Evolutionary conservation across 2,797 vertebrate species (phyloP).

Genomic region (Moxostoma hubbsi): DNA sequence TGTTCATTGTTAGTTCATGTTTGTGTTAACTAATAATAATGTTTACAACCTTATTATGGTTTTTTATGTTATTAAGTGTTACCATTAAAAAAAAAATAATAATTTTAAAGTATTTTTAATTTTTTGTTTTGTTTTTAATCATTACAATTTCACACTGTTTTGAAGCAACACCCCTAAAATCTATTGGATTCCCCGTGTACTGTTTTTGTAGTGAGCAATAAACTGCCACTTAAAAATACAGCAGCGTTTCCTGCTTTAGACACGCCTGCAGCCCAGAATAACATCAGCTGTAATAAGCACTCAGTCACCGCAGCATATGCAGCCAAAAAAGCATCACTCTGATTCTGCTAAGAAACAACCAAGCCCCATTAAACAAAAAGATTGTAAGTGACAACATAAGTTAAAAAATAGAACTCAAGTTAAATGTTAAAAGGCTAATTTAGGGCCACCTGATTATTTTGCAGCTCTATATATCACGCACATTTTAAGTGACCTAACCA

Average conservation of each 20-base stretch:
- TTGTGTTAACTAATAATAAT: too few species aligned
- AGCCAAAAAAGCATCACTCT: constrained; percentile 54
- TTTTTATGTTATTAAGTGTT: too few species aligned
- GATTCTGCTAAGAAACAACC: too few species aligned
- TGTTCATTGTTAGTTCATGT: too few species aligned
- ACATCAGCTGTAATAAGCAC: constrained; percentile 90
- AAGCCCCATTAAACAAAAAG: not conserved
- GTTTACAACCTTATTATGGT: too few species aligned
- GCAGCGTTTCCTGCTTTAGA: constrained; percentile 95
- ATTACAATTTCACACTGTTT: not conserved
- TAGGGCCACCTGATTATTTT: constrained; percentile 35
- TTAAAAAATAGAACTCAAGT: constrained; percentile 44
- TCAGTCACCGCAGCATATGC: constrained; percentile 76
- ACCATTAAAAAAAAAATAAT: too few species aligned
- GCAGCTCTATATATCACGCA: not conserved
- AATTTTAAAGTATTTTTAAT: too few species aligned
- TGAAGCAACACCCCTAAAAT: not conserved
- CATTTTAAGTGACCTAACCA: not conserved
- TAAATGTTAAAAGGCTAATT: constrained; percentile 61
- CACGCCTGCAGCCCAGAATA: constrained; percentile 94
- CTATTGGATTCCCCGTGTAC: constrained; percentile 58
- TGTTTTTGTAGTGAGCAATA: constrained; percentile 82
- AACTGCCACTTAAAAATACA: constrained; percentile 94
- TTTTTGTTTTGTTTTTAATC: too few species aligned
- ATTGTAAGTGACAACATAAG: constrained; percentile 27